These are phyloP conservation scores for Cerceris ruficornis DNA, from an alignment of 2,888 invertebrate species.

Conservation along the genomic window DNA sequence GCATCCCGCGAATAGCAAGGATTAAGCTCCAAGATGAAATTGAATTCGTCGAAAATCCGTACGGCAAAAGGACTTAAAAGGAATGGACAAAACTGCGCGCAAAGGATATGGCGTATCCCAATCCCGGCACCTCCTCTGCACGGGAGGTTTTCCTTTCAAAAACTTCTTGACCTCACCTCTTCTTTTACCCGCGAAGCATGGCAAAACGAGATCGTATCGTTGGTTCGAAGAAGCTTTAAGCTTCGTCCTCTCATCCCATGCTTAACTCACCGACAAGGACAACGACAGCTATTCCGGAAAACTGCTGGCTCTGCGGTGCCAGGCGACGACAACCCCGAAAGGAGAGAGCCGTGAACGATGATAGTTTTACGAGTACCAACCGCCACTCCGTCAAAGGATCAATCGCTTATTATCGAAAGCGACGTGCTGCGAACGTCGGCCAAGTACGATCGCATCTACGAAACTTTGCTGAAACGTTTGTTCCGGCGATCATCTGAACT, in stretches of 20 bases:
- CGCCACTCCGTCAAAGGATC: constrained; percentile 6
- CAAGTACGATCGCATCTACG: neutral
- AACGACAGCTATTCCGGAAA: constrained; percentile 24
- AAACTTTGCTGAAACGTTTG: too few relatives aligned
- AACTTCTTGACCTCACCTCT: constrained; percentile 30
- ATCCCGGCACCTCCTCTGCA: constrained; percentile 23
- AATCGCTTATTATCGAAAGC: constrained; percentile 28
- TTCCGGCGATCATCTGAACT: too few relatives aligned
- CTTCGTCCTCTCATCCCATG: constrained; percentile 9
- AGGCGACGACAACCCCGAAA: constrained; percentile 1
- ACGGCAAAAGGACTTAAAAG: constrained; percentile 24
- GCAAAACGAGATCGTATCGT: constrained; percentile 29
- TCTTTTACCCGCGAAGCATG: constrained; percentile 8
- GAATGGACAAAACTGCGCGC: constrained; percentile 10
- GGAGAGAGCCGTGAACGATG: neutral
- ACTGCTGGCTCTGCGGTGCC: constrained; percentile 18
- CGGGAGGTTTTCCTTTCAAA: constrained; percentile 19
- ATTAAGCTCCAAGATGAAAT: constrained; percentile 49
- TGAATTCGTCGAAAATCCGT: constrained; percentile 51
- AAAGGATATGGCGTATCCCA: constrained; percentile 20
- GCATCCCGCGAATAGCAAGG: constrained; percentile 25
- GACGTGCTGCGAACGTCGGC: constrained; percentile 2
- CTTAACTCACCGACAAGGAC: constrained; percentile 17
- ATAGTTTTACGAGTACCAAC: constrained; percentile 14
- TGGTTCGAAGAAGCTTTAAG: constrained; percentile 11